Conservation (phyloP, 2,113 vertebrate species). For the Rhinopomastus cyanomelas region DNA sequence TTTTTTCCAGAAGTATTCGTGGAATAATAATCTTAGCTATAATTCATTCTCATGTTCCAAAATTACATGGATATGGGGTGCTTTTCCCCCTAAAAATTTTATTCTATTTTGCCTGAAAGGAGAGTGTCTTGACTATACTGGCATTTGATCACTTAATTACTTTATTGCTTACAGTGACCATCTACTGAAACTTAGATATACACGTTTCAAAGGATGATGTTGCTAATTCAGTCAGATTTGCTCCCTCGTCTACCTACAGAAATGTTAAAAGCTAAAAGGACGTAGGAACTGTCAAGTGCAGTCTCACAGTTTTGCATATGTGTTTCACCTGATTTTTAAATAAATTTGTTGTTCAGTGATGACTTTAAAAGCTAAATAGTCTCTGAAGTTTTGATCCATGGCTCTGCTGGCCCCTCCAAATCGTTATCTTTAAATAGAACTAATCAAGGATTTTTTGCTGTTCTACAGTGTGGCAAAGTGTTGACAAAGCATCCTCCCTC, state of each 20-base stretch:
- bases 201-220: neutral
- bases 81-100: neutral
- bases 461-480: neutral
- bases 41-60: neutral
- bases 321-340: neutral
- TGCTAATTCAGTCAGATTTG: neutral
- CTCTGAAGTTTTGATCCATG: neutral
- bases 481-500: neutral
- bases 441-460: neutral
- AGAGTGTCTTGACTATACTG: neutral
- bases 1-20: neutral
- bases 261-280: neutral
- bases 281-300: neutral
- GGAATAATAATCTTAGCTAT: neutral
- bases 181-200: neutral
- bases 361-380: neutral
- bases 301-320: neutral
- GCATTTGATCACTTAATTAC: neutral
- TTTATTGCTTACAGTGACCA: neutral
- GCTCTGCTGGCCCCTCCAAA: neutral
- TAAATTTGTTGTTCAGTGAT: neutral
- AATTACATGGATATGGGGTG: neutral
- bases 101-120: neutral
- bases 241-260: neutral
- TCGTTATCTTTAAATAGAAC: constrained; percentile 12